phyloP scores from a whole-genome alignment of 2,888 invertebrate genomes.

The Rhogogaster chlorosoma region DNA sequence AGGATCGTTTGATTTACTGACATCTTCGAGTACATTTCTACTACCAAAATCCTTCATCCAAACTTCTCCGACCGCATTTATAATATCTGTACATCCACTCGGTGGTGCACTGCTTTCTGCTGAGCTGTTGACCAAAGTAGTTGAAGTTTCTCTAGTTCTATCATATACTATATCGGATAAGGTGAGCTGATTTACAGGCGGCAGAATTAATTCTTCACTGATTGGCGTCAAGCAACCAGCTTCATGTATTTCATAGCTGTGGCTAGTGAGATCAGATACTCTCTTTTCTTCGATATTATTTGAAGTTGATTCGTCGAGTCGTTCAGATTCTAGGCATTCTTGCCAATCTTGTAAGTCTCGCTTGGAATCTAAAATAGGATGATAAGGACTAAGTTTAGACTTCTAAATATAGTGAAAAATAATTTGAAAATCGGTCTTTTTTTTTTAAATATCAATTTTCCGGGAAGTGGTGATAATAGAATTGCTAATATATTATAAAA shows the following conservation, averaged over 20 bases:
- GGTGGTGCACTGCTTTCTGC: conserved; percentile 17
- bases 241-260: background rate
- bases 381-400: background rate
- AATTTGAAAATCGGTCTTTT: too few species aligned
- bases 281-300: background rate
- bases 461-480: too few species aligned
- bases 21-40: background rate
- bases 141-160: background rate
- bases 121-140: background rate
- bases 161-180: background rate
- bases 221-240: background rate
- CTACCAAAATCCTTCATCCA: conserved; percentile 5
- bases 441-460: too few species aligned
- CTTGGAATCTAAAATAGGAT: background rate
- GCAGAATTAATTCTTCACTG: background rate
- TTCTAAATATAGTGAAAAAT: background rate
- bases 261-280: background rate
- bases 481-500: too few species aligned
- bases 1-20: background rate
- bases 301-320: background rate
- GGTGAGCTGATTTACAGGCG: background rate
- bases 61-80: background rate
- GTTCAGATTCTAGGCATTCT: background rate
- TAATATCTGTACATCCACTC: background rate
- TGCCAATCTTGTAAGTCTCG: background rate